Conservation (phyloP, 2,113 vertebrate genomes). For the Poeciliopsis retropinna region DNA sequence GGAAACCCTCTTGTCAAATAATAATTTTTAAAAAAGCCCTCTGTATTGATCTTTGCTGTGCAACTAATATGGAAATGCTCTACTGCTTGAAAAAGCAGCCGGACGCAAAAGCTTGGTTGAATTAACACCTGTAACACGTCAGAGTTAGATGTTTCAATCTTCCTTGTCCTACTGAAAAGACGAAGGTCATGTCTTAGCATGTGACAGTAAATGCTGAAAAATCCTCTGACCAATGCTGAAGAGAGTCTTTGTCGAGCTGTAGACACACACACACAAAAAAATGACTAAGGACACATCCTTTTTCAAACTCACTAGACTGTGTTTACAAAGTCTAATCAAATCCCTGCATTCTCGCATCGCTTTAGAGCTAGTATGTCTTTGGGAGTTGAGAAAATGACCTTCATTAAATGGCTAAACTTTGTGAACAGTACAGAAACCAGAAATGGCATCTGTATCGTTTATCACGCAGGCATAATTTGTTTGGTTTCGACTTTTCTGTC, state of each 20-base stretch:
- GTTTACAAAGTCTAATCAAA: constrained; percentile 5
- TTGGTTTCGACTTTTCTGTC: neutral
- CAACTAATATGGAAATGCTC: neutral
- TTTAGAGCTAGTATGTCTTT: constrained; percentile 31
- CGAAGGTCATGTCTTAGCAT: neutral
- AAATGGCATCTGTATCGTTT: constrained; percentile 19
- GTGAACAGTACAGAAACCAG: constrained; percentile 20
- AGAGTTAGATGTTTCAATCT: constrained; percentile 2
- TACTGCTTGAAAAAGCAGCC: neutral
- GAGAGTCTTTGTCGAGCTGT: constrained; percentile 12
- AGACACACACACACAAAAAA: neutral
- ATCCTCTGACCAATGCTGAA: constrained; percentile 17
- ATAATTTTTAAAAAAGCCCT: too few relatives aligned
- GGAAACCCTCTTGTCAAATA: neutral
- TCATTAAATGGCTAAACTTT: constrained; percentile 2
- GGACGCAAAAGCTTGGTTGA: neutral
- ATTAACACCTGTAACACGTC: constrained; percentile 17
- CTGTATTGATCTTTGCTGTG: neutral
- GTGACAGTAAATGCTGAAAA: constrained; percentile 3
- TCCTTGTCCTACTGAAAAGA: constrained; percentile 9
- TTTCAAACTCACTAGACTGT: constrained; percentile 3
- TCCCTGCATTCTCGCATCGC: neutral
- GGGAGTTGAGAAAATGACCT: constrained; percentile 34
- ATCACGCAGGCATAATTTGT: constrained; percentile 20
- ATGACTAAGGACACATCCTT: constrained; percentile 10